These are phyloP conservation scores for Rotaria magnacalcarata DNA, from an alignment of 2,888 invertebrate species.

Conservation along the genomic window DNA sequence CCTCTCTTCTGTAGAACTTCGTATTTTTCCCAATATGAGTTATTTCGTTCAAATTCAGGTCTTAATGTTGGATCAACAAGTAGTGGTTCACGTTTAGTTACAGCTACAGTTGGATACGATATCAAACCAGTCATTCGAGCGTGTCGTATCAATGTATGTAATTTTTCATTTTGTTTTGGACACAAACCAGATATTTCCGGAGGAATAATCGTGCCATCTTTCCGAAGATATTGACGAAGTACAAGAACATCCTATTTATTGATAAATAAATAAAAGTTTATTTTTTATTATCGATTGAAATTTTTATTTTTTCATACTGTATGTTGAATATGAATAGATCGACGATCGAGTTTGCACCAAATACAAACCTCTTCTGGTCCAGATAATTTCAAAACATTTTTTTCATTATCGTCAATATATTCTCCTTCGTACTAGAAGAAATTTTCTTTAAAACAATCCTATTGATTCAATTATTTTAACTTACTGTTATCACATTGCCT, in stretches of 20 bases:
- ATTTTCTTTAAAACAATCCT: too few relatives aligned
- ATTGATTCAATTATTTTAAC: background rate
- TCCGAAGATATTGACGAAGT: slow-evolving; percentile 27
- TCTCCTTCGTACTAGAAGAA: slow-evolving; percentile 1
- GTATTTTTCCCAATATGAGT: slow-evolving; percentile 32
- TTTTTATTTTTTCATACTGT: background rate
- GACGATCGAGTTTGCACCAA: slow-evolving; percentile 20
- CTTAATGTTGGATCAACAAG: slow-evolving; percentile 29
- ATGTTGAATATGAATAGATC: slow-evolving; percentile 35
- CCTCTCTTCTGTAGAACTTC: background rate
- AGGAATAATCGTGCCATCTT: background rate
- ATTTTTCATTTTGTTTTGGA: slow-evolving; percentile 16
- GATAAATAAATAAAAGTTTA: background rate
- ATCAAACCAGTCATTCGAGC: slow-evolving; percentile 31
- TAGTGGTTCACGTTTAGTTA: slow-evolving; percentile 19
- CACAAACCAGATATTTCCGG: slow-evolving; percentile 18
- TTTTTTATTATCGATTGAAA: background rate
- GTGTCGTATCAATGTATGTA: background rate
- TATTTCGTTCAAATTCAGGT: slow-evolving; percentile 27
- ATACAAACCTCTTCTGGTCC: slow-evolving; percentile 20
- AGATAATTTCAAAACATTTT: background rate
- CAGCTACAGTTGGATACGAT: slow-evolving; percentile 35
- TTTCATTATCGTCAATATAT: slow-evolving; percentile 32
- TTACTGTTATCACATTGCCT: slow-evolving; percentile 31
- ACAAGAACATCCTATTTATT: slow-evolving; percentile 5